A percentile compares a stretch with the other conserved stretches of the same genome.
These are phyloP conservation scores for Battus philenor DNA, from an alignment of 1,140 invertebrate species.

Conservation along the genomic window DNA sequence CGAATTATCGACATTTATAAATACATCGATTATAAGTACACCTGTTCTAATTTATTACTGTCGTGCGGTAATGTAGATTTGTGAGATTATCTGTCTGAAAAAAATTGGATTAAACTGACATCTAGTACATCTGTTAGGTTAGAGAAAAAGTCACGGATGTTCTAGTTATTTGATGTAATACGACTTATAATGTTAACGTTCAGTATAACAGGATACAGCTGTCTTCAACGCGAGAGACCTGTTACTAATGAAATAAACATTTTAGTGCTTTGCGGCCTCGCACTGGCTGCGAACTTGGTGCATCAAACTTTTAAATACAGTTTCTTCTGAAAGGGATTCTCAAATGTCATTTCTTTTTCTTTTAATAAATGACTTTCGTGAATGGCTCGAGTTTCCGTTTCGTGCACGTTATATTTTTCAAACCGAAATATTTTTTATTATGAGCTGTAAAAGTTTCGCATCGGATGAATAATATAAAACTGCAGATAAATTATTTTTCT, in stretches of 20 bases:
- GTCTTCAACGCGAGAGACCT: constrained; percentile 28
- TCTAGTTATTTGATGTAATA: constrained; percentile 17
- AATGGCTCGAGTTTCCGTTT: constrained; percentile 9
- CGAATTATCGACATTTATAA: no score
- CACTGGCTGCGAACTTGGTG: constrained; percentile 9
- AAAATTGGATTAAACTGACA: neutral
- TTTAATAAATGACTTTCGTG: constrained; percentile 9
- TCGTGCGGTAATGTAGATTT: neutral
- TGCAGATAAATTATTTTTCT: no score
- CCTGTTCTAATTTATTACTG: neutral
- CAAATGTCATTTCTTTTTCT: constrained; percentile 15
- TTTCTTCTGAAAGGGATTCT: constrained; percentile 21
- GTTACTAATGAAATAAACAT: constrained; percentile 47
- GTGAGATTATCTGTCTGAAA: no score
- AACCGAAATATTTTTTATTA: no score
- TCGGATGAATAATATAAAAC: no score
- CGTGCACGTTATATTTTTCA: no score
- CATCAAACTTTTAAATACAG: constrained; percentile 37
- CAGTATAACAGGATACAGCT: constrained; percentile 42
- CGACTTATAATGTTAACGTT: constrained; percentile 10
- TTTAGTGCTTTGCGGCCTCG: constrained; percentile 31
- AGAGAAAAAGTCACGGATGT: constrained; percentile 14
- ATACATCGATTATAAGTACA: no score
- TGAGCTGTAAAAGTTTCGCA: no score
- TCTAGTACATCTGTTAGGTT: constrained; percentile 9